These are phyloP conservation scores for Diarsia rubi DNA, from an alignment of 2,888 invertebrate genomes.

Conservation along the genomic window DNA sequence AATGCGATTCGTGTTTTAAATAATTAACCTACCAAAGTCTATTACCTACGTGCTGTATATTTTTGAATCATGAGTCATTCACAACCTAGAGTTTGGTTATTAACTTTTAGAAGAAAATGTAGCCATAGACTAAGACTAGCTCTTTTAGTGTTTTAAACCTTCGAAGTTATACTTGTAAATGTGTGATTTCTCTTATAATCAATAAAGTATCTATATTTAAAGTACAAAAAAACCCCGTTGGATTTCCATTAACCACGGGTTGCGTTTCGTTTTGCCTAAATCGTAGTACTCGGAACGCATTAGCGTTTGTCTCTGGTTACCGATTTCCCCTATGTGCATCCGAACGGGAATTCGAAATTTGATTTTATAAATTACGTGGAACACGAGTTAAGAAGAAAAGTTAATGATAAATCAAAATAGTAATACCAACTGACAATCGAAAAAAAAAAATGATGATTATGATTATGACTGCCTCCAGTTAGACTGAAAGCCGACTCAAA, in stretches of 20 bases:
- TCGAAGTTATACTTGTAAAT: not conserved
- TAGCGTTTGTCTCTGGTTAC: conserved; percentile 64
- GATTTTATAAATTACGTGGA: conserved; percentile 17
- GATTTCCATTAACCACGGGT: conserved; percentile 56
- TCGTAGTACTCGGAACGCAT: conserved; percentile 71
- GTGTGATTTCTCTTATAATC: not conserved
- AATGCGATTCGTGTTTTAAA: not conserved
- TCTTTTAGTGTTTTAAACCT: not conserved
- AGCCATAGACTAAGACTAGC: not conserved
- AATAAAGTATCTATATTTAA: not conserved
- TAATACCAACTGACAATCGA: too few species aligned
- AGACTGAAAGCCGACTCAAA: not conserved
- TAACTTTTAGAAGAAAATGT: not conserved
- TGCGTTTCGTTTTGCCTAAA: conserved; percentile 60
- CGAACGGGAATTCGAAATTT: conserved; percentile 34
- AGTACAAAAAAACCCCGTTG: conserved; percentile 14
- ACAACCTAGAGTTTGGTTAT: not conserved
- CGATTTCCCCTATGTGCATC: conserved; percentile 35
- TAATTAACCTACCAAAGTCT: not conserved
- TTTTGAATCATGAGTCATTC: not conserved
- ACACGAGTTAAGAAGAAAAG: not conserved
- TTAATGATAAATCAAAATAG: not conserved
- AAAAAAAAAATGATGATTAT: too few species aligned
- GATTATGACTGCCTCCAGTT: not conserved
- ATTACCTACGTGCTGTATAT: not conserved